These are phyloP conservation scores for Labeo rohita DNA, from an alignment of 2,113 vertebrate genomes.

Conservation along the genomic window DNA sequence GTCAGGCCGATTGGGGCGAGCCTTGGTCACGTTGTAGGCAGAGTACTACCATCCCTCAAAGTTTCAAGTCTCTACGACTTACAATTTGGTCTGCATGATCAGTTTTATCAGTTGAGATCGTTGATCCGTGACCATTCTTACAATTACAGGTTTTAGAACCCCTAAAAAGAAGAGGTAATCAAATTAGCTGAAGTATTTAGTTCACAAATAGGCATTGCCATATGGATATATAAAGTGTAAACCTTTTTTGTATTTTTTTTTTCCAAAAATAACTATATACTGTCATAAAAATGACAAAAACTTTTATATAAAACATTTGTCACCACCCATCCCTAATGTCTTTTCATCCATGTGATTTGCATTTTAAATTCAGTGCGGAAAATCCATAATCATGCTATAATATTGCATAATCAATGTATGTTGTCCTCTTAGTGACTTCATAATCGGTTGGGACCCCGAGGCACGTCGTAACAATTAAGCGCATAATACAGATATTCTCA, in stretches of 20 bases:
- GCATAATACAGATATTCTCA: neutral
- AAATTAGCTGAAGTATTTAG: neutral
- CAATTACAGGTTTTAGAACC: neutral
- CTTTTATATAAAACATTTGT: neutral
- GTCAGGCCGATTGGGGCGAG: too few relatives aligned
- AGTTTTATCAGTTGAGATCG: too few relatives aligned
- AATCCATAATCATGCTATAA: neutral
- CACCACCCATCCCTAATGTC: neutral
- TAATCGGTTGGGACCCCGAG: neutral
- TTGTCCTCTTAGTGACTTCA: neutral
- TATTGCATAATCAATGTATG: neutral
- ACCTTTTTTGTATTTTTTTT: neutral
- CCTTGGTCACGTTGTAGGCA: too few relatives aligned
- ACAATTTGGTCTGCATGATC: too few relatives aligned
- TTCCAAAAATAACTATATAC: neutral
- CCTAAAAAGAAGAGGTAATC: neutral
- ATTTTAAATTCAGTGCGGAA: neutral
- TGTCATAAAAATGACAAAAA: neutral
- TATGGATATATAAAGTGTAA: neutral
- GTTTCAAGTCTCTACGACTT: too few relatives aligned
- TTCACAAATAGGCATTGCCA: neutral
- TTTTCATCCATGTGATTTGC: neutral
- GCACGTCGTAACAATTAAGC: slow-evolving; percentile 1
- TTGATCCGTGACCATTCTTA: too few relatives aligned
- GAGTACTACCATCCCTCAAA: too few relatives aligned